These are phyloP conservation scores for Cheiracanthium punctorium DNA, from an alignment of 2,888 invertebrate species.

Conservation along the genomic window DNA sequence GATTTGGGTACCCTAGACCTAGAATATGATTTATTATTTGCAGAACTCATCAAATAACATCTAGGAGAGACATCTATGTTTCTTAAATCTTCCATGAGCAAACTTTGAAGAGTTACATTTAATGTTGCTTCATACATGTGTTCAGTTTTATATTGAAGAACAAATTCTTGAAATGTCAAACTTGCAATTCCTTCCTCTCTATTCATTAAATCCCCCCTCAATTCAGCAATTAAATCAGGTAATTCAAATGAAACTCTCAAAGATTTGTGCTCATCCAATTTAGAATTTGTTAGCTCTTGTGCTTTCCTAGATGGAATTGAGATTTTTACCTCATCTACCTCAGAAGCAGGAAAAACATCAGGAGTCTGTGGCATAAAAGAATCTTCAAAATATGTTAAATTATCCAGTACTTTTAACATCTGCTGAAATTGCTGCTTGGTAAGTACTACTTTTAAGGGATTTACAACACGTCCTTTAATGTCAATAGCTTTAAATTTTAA, in stretches of 20 bases:
- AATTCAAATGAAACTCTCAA: slow-evolving; percentile 58
- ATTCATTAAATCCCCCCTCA: slow-evolving; percentile 75
- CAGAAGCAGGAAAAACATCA: too few relatives aligned
- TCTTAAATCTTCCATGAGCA: slow-evolving; percentile 92
- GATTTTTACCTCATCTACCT: too few relatives aligned
- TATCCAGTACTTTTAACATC: slow-evolving; percentile 79
- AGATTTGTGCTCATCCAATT: slow-evolving; percentile 14
- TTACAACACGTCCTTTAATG: slow-evolving; percentile 84
- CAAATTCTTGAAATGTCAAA: slow-evolving; percentile 88
- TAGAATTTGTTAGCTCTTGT: slow-evolving; percentile 8
- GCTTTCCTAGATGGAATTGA: too few relatives aligned
- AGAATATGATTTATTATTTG: slow-evolving; percentile 17
- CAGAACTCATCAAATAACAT: slow-evolving; percentile 85
- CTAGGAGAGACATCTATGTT: slow-evolving; percentile 83
- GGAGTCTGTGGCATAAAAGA: not conserved
- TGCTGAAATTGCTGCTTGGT: slow-evolving; percentile 93
- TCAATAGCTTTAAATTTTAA: slow-evolving; percentile 24
- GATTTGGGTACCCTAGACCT: slow-evolving; percentile 71
- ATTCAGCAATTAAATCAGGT: slow-evolving; percentile 73
- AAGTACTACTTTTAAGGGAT: slow-evolving; percentile 88
- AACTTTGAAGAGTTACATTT: slow-evolving; percentile 87
- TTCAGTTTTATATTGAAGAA: slow-evolving; percentile 83
- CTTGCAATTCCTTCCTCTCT: slow-evolving; percentile 82
- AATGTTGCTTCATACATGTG: slow-evolving; percentile 84
- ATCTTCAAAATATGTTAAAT: slow-evolving; percentile 61